A percentile compares a stretch with the other conserved stretches of the same genome.
phyloP scores from a whole-genome alignment of 2,888 invertebrate species.

The Sturmia bella region DNA sequence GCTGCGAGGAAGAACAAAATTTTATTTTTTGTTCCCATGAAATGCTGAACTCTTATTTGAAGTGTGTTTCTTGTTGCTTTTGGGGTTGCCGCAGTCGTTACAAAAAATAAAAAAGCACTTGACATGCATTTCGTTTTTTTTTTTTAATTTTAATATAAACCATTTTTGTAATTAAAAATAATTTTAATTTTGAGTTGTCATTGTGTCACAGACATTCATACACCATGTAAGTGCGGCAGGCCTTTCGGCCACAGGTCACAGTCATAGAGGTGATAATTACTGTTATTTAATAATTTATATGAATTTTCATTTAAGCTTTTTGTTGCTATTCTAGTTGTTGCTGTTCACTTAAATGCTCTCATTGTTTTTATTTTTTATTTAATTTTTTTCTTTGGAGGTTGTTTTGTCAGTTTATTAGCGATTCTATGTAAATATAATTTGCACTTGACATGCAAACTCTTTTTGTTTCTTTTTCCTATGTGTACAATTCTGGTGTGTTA shows the following conservation, averaged over 20 bases:
- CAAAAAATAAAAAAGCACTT: conserved; percentile 27
- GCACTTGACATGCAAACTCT: conserved; percentile 75
- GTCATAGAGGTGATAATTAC: conserved; percentile 80
- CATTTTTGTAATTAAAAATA: conserved; percentile 54
- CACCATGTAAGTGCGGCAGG: not conserved
- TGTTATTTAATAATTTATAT: conserved; percentile 79
- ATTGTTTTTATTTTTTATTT: conserved; percentile 7
- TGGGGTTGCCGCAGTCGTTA: conserved; percentile 32
- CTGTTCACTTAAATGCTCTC: conserved; percentile 9
- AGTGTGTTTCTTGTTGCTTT: not conserved
- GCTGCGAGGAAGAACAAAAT: conserved; percentile 7
- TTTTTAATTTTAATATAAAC: too few relatives aligned
- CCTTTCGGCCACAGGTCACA: conserved; percentile 67
- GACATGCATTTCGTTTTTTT: too few relatives aligned
- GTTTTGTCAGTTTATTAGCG: conserved; percentile 52
- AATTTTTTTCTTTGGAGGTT: conserved; percentile 12
- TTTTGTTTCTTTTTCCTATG: conserved; percentile 22
- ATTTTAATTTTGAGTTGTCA: conserved; percentile 21
- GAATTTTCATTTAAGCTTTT: conserved; percentile 58
- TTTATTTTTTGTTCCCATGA: conserved; percentile 3
- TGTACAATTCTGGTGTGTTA: not conserved
- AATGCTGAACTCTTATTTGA: not conserved
- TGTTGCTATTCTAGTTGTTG: conserved; percentile 26
- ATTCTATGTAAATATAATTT: conserved; percentile 74
- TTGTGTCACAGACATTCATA: not conserved